These are phyloP conservation scores for Ailurus styani DNA, from an alignment of 2,113 vertebrate genomes.

Conservation along the genomic window DNA sequence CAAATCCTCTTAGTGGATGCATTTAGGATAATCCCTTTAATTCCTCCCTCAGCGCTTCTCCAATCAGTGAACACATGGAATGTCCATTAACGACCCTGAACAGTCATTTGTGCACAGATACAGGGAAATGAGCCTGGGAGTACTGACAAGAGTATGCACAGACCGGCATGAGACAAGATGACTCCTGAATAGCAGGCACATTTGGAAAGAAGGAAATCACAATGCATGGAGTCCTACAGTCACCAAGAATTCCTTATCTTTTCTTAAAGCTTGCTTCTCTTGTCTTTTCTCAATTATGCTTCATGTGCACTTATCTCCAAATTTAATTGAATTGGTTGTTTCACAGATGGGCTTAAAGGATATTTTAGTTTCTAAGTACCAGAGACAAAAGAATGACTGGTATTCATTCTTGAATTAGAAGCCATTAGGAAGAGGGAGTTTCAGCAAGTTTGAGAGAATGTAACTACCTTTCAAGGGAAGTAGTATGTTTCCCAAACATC, in stretches of 20 bases:
- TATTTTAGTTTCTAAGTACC: neutral
- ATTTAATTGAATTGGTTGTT: constrained; percentile 52
- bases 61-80: rapidly evolving
- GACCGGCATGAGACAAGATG: neutral
- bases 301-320: constrained; percentile 38
- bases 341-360: constrained; percentile 60
- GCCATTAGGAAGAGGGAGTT: neutral
- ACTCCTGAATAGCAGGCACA: neutral
- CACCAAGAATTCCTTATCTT: neutral
- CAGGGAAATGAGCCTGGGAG: neutral
- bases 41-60: neutral
- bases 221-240: rapidly evolving
- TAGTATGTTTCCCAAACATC: neutral
- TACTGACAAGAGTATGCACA: neutral
- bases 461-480: neutral
- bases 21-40: neutral
- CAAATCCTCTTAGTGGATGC: neutral
- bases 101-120: neutral
- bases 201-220: neutral
- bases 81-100: neutral
- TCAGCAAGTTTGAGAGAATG: neutral
- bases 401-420: neutral
- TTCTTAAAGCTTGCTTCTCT: constrained; percentile 22
- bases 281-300: constrained; percentile 43
- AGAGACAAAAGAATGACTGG: constrained; percentile 3